These are phyloP conservation scores for Gorsachius magnificus DNA, from an alignment of 2,797 vertebrate species.

Conservation along the genomic window DNA sequence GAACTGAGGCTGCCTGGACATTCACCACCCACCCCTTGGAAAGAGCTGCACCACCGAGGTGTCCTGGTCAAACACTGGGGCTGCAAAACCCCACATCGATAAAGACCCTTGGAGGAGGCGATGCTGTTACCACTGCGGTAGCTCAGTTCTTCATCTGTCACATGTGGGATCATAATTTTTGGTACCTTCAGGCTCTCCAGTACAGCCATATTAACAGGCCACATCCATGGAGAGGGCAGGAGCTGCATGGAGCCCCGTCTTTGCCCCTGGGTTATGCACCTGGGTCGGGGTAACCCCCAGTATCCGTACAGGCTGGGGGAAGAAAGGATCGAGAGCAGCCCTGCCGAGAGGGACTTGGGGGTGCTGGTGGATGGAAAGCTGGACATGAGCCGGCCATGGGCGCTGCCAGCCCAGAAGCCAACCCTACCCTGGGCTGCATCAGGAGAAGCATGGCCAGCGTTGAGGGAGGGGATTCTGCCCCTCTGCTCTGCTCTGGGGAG, in stretches of 20 bases:
- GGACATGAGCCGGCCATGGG: too few species aligned
- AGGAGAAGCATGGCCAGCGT: too few species aligned
- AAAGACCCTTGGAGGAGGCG: not conserved
- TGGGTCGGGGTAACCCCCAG: too few species aligned
- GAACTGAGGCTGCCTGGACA: not conserved
- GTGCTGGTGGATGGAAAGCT: too few species aligned
- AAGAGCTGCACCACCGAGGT: not conserved
- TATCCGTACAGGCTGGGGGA: too few species aligned
- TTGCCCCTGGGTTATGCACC: not conserved
- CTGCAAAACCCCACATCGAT: fast-evolving
- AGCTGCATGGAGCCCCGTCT: not conserved
- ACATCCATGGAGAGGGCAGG: fast-evolving
- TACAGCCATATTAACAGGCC: not conserved
- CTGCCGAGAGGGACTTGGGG: too few species aligned
- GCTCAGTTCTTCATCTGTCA: not conserved
- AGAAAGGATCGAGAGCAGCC: too few species aligned
- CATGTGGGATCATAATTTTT: not conserved
- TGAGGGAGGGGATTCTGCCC: too few species aligned
- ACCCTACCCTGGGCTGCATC: too few species aligned
- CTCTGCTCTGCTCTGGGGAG: too few species aligned
- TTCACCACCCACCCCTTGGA: not conserved
- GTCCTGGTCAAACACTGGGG: fast-evolving
- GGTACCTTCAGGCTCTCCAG: not conserved
- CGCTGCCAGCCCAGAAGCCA: too few species aligned
- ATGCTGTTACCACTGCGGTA: fast-evolving